Conservation (phyloP, 2,888 invertebrate genomes). For the Macrosiphum euphorbiae region DNA sequence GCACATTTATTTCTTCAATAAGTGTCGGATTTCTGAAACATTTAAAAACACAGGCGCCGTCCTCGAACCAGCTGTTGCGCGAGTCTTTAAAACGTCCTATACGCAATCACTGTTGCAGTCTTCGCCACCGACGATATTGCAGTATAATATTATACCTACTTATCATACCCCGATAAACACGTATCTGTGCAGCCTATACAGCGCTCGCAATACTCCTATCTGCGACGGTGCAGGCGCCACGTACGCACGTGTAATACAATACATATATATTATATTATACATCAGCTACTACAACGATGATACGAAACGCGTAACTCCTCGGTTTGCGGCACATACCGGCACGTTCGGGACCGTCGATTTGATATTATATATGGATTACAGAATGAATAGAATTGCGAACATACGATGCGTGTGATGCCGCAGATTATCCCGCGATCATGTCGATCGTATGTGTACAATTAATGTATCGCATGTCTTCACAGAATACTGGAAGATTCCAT, state of each 20-base stretch:
- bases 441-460: not conserved
- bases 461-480: conserved; percentile 1
- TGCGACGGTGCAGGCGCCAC: not conserved
- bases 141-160: too few species aligned
- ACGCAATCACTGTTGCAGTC: not conserved
- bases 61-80: not conserved
- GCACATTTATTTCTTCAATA: not conserved
- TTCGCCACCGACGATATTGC: not conserved
- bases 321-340: not conserved
- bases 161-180: not conserved
- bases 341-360: not conserved
- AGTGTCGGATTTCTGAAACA: not conserved
- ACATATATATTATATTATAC: not conserved
- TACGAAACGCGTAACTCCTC: not conserved
- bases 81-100: not conserved
- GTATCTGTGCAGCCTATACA: not conserved
- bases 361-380: not conserved
- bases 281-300: not conserved
- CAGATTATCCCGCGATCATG: not conserved
- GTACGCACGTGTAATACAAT: not conserved
- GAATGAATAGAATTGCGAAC: not conserved
- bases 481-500: not conserved
- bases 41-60: not conserved
- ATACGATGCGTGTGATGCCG: not conserved
- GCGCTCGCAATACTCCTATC: not conserved